Base-by-base conservation (phyloP, 2,113 vertebrate species). In the Myocastor coypus region DNA sequence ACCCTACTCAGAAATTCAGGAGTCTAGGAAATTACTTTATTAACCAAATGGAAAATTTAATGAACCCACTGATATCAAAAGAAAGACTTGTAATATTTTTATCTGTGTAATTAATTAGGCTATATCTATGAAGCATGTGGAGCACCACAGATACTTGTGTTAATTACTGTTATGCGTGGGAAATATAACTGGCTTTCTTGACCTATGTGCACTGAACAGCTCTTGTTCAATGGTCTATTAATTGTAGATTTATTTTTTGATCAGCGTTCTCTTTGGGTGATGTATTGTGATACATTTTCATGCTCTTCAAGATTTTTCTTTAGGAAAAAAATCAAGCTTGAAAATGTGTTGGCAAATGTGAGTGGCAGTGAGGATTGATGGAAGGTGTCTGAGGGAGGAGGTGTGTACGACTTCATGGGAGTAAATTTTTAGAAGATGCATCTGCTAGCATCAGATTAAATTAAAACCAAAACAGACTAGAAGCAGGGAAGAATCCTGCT, bases 81-180 rank as follows among this genome's bases (percentile, higher is more conserved):
- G 87, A 90, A 75, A 92, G 92, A 93, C 85, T 73, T 88, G 82
- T 66, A 92, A 83, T 96, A 96, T 96, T 90, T 97, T 93, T 94
- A 96, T 97, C 94, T 93, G 63, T 88, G 55, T 96, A 97, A 97
- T 98, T 97, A 97, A 97, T 98, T 97, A 96, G 84, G 92, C 61
- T 83, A 12, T 83, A 63, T 83, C 94, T 90, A 46, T 83, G 84
- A 93, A 97, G 87, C 84, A 75, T 77, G 78, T 75, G 89, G 96
- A 78, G 46, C 63, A 40, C 89, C 89, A 83, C 20, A 3, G 81
- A 96, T 90, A 84, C 64, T 93, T 87, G 50, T 93, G 89, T 96
- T 97, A 97, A 97, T 97, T 97, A 97, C 95, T 83, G 92, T 90
- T 93, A 68, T 91, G 55, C 75, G 30, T 20, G 42, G 90, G 77